A percentile compares a stretch with the other conserved stretches of the same genome.
Conservation (phyloP, 2,888 invertebrate genomes). For the Orchestes rusci region DNA sequence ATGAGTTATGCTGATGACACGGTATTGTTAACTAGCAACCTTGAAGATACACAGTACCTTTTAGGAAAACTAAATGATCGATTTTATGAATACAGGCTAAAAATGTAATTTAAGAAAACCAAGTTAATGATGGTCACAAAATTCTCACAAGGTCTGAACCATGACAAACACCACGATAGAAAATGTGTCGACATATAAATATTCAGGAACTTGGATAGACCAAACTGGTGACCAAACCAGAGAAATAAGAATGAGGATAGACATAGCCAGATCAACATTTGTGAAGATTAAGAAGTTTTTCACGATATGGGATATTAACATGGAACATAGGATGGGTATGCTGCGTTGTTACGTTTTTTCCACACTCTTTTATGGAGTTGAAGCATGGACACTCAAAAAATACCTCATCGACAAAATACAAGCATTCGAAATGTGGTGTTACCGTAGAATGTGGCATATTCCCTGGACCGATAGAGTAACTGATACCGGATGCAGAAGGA, state of each 20-base stretch:
- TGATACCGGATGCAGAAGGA: too few species aligned
- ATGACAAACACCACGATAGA: too few species aligned
- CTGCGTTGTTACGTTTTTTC: not conserved
- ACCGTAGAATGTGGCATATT: too few species aligned
- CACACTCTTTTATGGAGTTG: not conserved
- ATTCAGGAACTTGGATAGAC: too few species aligned
- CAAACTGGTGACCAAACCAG: too few species aligned
- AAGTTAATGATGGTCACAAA: not conserved
- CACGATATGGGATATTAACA: not conserved
- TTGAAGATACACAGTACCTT: not conserved
- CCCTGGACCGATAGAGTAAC: too few species aligned
- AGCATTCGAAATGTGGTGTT: too few species aligned
- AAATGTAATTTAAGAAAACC: not conserved
- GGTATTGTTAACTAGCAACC: not conserved
- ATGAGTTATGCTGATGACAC: not conserved
- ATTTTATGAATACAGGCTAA: not conserved
- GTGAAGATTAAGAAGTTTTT: not conserved
- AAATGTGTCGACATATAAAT: too few species aligned
- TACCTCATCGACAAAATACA: too few species aligned
- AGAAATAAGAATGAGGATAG: not conserved
- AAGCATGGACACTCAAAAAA: too few species aligned
- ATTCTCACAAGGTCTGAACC: too few species aligned
- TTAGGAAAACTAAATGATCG: not conserved
- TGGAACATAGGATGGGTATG: not conserved
- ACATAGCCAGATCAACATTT: not conserved